These are phyloP conservation scores for Bostrychus sinensis DNA, from an alignment of 2,113 vertebrate species.

Conservation along the genomic window DNA sequence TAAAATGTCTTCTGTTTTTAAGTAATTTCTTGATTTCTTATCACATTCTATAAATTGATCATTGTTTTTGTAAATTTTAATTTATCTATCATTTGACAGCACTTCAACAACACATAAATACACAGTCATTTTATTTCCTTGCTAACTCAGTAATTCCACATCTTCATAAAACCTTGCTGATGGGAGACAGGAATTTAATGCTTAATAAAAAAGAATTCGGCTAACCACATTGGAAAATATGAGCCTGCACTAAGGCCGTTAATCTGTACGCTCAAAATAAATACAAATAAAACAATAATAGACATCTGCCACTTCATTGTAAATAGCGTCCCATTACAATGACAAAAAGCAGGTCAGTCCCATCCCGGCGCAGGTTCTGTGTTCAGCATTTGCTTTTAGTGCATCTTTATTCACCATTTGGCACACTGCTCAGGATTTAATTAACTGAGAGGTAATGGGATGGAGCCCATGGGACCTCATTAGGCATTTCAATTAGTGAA, in stretches of 20 bases:
- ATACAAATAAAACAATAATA: conserved; percentile 77
- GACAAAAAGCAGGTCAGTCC: conserved; percentile 77
- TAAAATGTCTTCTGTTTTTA: conserved; percentile 62
- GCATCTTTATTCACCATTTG: conserved; percentile 80
- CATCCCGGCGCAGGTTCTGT: conserved; percentile 45
- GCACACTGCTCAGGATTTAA: conserved; percentile 75
- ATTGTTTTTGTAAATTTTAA: conserved; percentile 29
- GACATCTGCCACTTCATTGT: conserved; percentile 78
- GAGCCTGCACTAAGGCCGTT: conserved; percentile 59
- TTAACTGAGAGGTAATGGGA: conserved; percentile 82
- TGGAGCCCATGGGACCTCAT: conserved; percentile 85
- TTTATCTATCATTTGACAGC: conserved; percentile 26
- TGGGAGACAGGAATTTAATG: conserved; percentile 62
- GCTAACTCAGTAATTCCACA: conserved; percentile 6
- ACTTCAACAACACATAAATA: conserved; percentile 1
- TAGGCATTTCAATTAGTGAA: conserved; percentile 84
- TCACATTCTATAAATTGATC: conserved; percentile 7
- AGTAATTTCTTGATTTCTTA: too few relatives aligned
- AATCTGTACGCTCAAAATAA: conserved; percentile 71
- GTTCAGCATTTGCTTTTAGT: conserved; percentile 65
- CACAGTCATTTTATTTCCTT: conserved; percentile 20
- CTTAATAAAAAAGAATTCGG: conserved; percentile 78
- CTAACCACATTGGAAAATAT: conserved; percentile 76
- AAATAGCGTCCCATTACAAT: conserved; percentile 70
- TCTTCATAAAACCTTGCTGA: conserved; percentile 46